Percentiles rank a stretch among this genome's conserved stretches.
These are phyloP conservation scores for Limnephilus lunatus DNA, from an alignment of 2,888 invertebrate genomes.

Conservation along the genomic window DNA sequence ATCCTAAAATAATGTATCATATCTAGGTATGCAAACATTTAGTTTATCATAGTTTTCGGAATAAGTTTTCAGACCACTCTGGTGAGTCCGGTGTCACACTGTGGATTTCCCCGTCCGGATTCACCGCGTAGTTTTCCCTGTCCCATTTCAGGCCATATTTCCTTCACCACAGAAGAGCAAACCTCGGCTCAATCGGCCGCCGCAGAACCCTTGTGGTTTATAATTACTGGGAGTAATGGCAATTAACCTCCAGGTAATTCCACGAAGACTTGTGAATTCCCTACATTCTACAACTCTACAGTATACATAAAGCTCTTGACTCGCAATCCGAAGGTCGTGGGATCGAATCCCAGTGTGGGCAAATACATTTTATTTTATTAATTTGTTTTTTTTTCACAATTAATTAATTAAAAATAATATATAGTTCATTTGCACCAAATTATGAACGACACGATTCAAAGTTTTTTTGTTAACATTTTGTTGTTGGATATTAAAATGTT, in stretches of 20 bases:
- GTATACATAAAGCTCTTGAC: too few relatives aligned
- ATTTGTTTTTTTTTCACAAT: too few relatives aligned
- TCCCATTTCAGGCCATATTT: not conserved
- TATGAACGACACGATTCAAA: too few relatives aligned
- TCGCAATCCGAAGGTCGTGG: too few relatives aligned
- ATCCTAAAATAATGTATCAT: not conserved
- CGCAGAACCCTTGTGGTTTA: not conserved
- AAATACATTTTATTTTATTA: too few relatives aligned
- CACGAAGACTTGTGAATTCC: not conserved
- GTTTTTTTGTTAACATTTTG: too few relatives aligned
- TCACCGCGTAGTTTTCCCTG: not conserved
- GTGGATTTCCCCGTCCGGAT: not conserved
- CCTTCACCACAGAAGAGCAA: not conserved
- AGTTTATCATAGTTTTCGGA: not conserved
- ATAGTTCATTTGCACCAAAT: too few relatives aligned
- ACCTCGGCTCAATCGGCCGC: not conserved
- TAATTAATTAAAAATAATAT: too few relatives aligned
- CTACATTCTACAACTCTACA: not conserved
- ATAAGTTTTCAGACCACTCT: not conserved
- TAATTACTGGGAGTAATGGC: conserved; percentile 15
- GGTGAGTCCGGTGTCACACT: not conserved
- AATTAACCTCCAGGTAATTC: not conserved
- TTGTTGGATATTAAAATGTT: too few relatives aligned
- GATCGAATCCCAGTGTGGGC: too few relatives aligned
- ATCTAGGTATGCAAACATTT: too few relatives aligned